phyloP scores from a whole-genome alignment of 2,888 invertebrate species.

The Drosophila quasianomalipes region DNA sequence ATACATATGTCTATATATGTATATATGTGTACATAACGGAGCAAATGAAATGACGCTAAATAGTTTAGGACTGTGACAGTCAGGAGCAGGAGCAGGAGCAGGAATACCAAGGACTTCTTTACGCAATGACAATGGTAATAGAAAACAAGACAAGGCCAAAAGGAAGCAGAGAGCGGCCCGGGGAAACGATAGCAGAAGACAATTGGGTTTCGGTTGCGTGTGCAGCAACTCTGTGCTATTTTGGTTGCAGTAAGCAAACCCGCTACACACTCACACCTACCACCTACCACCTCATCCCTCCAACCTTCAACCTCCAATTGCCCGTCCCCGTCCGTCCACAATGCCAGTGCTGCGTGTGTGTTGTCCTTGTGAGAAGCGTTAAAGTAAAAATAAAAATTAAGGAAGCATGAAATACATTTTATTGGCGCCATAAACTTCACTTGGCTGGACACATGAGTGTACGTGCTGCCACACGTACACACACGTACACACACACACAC shows the following conservation, averaged over 20 bases:
- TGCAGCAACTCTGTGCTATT: constrained; percentile 41
- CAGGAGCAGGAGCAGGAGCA: not conserved
- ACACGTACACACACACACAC: constrained; percentile 32
- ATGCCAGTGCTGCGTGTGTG: constrained; percentile 15
- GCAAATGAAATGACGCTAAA: constrained; percentile 74
- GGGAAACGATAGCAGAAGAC: constrained; percentile 44
- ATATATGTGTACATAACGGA: constrained; percentile 18
- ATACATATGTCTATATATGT: not conserved
- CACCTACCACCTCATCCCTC: not conserved
- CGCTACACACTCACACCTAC: not conserved
- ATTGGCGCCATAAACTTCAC: constrained; percentile 85
- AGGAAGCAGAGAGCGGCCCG: constrained; percentile 4
- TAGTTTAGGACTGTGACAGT: constrained; percentile 65
- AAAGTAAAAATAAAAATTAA: constrained; percentile 85
- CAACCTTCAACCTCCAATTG: not conserved
- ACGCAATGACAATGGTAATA: constrained; percentile 46
- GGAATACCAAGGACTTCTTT: constrained; percentile 29
- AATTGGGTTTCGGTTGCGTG: constrained; percentile 55
- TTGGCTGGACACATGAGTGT: constrained; percentile 84
- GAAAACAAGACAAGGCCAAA: constrained; percentile 23
- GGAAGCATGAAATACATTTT: constrained; percentile 86
- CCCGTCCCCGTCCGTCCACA: not conserved
- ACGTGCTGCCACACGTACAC: constrained; percentile 68
- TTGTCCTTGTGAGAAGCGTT: constrained; percentile 71
- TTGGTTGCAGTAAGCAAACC: constrained; percentile 35